Base-by-base conservation (phyloP, 2,113 vertebrate species). In the Hemichromis elongatus region DNA sequence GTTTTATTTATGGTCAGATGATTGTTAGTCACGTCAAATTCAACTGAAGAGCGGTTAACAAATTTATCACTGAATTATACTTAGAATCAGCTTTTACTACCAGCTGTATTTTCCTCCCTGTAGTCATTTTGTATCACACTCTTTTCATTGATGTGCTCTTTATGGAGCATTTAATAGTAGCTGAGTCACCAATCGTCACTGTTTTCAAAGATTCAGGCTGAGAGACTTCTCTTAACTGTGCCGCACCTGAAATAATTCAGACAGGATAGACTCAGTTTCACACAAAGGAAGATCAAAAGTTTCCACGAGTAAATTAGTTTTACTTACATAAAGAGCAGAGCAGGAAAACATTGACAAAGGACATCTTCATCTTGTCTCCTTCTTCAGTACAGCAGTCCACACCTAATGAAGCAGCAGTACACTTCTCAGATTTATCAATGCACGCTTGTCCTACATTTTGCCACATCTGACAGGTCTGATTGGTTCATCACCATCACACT, bases 111-210 rank as follows among this genome's bases (percentile, higher is more conserved):
- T 21, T 82, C 37, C 18, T 80, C 21, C 3, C 56, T 12, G 45
- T 14, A 5, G 13, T 84, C 54, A 90, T n/a, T 33, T 85, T 87
- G 63, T 80, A 87, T 85, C 85, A 90, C 6, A 89, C 24, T 0
- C 19, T 45, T 4, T 3, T 57, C 2, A 0, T 57, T 0, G 7
- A 6, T 14, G 1, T 0, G 6, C 52, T 77, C 3, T 68, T 2
- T 7, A 57, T 81, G 40, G 0, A 21, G 37, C 88, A 89, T 37
- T 35, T 6, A 19, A 89, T 40, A 4, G 30, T n/a, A 3, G 37
- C 81, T 3, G 81, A 4, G 5, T 81, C 33, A 2, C 81, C 81
- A 0, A 53, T 7, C 63, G 18, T 75, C 26, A 75, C 30, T 9
- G 40, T 42, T 70, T 70, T 40, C 26, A 83, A 50, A 57, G 50